Percentiles rank a stretch among this genome's conserved stretches.
These are phyloP conservation scores for Cremastobaeus sp. DNA, from an alignment of 2,888 invertebrate genomes.

Conservation along the genomic window DNA sequence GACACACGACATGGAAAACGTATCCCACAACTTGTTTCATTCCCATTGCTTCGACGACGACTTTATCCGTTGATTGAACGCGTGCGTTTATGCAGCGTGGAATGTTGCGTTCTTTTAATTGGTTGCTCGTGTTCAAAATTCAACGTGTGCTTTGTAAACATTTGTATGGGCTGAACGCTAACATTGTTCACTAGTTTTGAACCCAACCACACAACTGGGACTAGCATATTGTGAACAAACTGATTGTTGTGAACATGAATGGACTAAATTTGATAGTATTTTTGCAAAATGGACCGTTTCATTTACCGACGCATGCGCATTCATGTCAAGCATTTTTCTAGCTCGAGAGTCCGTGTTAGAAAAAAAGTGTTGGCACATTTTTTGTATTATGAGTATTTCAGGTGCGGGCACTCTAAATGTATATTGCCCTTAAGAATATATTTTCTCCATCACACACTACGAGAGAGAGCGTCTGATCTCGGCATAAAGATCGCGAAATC, in stretches of 20 bases:
- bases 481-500: conserved; percentile 45
- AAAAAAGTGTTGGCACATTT: no score
- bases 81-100: neutral
- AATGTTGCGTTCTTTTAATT: conserved; percentile 16
- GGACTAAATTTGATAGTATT: no score
- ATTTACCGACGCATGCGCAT: no score
- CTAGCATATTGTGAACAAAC: no score
- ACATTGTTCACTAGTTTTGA: no score
- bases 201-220: no score
- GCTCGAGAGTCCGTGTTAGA: no score
- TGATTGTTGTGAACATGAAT: no score
- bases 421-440: conserved; percentile 16
- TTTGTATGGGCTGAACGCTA: neutral
- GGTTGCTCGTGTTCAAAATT: neutral
- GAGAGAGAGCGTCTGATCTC: conserved; percentile 36
- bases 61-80: conserved; percentile 19
- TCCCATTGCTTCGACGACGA: conserved; percentile 21
- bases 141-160: neutral
- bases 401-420: neutral
- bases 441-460: neutral
- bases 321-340: no score
- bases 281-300: no score
- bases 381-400: no score
- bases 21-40: conserved; percentile 25
- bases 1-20: conserved; percentile 34